Conservation (phyloP, 2,113 vertebrate genomes). For the Alligator sinensis region DNA sequence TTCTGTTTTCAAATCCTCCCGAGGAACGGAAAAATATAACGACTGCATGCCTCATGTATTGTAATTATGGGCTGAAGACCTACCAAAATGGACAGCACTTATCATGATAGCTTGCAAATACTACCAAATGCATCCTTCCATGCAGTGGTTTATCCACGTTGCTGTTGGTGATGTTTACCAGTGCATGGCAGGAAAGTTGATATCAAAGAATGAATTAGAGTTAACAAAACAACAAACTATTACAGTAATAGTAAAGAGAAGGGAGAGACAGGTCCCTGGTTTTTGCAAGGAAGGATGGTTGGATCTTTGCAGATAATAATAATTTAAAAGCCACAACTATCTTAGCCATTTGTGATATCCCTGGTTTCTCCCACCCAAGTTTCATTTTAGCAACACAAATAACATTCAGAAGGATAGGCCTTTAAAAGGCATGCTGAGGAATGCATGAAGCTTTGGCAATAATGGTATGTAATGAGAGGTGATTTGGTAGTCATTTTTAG, state of each 20-base stretch:
- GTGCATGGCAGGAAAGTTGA: background rate
- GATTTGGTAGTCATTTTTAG: slow-evolving; percentile 11
- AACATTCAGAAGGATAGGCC: slow-evolving; percentile 35
- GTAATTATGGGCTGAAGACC: slow-evolving; percentile 79
- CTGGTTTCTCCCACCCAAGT: slow-evolving; percentile 47
- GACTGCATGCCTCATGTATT: slow-evolving; percentile 85
- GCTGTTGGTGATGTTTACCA: background rate
- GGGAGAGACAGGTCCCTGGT: background rate
- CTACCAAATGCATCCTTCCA: slow-evolving; percentile 54
- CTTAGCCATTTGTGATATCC: slow-evolving; percentile 54
- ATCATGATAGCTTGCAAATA: slow-evolving; percentile 70
- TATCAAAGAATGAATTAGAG: background rate
- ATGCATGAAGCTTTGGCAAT: background rate
- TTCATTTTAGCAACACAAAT: slow-evolving; percentile 62
- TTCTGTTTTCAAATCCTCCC: slow-evolving; percentile 67
- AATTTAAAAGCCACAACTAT: slow-evolving; percentile 47
- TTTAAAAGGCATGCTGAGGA: slow-evolving; percentile 12
- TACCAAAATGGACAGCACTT: slow-evolving; percentile 75
- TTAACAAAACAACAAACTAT: background rate
- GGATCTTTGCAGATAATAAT: slow-evolving; percentile 27
- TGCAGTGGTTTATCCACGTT: background rate
- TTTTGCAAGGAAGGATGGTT: background rate
- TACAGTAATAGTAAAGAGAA: background rate
- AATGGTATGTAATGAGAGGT: slow-evolving; percentile 18
- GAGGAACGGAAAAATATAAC: slow-evolving; percentile 80